Evolutionary conservation across 2,113 vertebrate genomes (phyloP).

Genomic region (Oxyruncus cristatus): DNA sequence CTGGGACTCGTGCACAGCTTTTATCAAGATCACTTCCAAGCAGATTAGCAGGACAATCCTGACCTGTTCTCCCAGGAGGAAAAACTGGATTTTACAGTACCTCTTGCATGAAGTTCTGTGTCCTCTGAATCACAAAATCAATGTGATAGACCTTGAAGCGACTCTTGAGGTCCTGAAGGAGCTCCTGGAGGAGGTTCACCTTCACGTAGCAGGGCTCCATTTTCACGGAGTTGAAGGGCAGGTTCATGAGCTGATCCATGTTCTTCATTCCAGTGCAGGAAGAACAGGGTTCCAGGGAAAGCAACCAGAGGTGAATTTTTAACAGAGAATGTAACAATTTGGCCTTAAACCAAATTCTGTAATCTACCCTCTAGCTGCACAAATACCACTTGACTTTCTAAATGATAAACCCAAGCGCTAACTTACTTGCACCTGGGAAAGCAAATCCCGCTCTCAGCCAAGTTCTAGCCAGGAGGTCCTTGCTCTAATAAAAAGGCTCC

Average conservation of each 20-base stretch:
- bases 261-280: constrained; percentile 62
- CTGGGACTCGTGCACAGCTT: neutral
- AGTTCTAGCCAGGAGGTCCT: neutral
- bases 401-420: neutral
- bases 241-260: constrained; percentile 69
- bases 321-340: neutral
- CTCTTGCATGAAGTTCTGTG: constrained; percentile 91
- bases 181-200: constrained; percentile 79
- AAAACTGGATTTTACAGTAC: constrained; percentile 66
- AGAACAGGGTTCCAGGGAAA: neutral
- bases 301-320: neutral
- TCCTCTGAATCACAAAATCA: constrained; percentile 81
- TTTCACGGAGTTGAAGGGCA: constrained; percentile 72
- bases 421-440: neutral
- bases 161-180: constrained; percentile 80
- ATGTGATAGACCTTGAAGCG: constrained; percentile 81
- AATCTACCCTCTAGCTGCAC: neutral
- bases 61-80: neutral
- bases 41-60: neutral
- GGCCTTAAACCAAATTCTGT: neutral
- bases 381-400: neutral
- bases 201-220: constrained; percentile 84
- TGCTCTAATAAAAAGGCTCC: neutral
- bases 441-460: neutral
- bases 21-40: constrained; percentile 28